Evolutionary conservation across 1,140 invertebrate species (phyloP).

Genomic region (Ericerus pela): DNA sequence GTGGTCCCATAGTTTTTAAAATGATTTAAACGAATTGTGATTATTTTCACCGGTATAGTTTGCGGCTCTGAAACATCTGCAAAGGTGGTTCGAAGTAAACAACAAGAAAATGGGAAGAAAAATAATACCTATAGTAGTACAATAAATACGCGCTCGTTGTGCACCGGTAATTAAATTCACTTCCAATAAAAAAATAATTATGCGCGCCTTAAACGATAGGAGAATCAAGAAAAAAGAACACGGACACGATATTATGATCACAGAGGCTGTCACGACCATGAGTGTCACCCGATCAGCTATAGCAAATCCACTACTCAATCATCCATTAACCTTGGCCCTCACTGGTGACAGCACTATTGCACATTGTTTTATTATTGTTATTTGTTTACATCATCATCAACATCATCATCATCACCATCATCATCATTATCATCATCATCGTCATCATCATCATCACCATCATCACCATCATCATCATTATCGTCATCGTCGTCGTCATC

Average conservation of each 20-base stretch:
- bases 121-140: not conserved
- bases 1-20: too few species aligned
- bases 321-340: slow-evolving; percentile 8
- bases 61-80: not conserved
- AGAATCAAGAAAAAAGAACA: slow-evolving; percentile 4
- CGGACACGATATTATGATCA: slow-evolving; percentile 5
- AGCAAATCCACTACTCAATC: slow-evolving; percentile 6
- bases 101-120: not conserved
- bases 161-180: slow-evolving; percentile 9
- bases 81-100: not conserved
- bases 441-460: not conserved
- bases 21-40: too few species aligned
- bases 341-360: not conserved
- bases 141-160: not conserved
- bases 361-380: slow-evolving; percentile 6
- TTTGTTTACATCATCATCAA: not conserved
- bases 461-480: not conserved
- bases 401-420: not conserved
- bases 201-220: not conserved
- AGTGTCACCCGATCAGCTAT: slow-evolving; percentile 8
- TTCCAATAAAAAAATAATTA: not conserved
- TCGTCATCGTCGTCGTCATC: not conserved
- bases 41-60: too few species aligned
- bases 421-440: not conserved
- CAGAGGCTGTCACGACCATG: slow-evolving; percentile 2